Percentiles rank a stretch among this genome's conserved stretches.
Conservation (phyloP, 2,797 vertebrate genomes). For the Anguilla marmorata region DNA sequence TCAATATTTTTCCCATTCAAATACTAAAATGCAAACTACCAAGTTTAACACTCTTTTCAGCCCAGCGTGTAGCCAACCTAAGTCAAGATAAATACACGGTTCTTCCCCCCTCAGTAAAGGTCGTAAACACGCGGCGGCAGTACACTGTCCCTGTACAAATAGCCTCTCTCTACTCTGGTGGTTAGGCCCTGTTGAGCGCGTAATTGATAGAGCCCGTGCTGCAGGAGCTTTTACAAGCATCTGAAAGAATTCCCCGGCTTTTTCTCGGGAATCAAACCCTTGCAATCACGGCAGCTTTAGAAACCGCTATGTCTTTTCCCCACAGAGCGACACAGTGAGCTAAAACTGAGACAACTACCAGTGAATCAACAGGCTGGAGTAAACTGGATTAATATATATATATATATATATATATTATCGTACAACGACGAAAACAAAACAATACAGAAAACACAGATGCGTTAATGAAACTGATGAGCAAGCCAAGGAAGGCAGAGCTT, state of each 20-base stretch:
- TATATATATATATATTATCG: too few relatives aligned
- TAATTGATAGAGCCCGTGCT: neutral
- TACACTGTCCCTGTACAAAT: neutral
- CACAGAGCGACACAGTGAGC: neutral
- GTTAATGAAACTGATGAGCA: neutral
- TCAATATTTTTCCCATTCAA: too few relatives aligned
- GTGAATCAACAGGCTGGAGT: neutral
- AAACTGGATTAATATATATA: neutral
- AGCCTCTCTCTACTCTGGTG: neutral
- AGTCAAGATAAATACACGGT: neutral
- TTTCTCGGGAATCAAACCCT: neutral
- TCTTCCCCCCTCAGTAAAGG: neutral
- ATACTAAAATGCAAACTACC: neutral
- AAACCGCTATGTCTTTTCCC: neutral
- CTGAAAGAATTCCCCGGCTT: neutral
- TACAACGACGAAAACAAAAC: neutral
- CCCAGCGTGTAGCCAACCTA: neutral
- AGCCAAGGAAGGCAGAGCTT: neutral
- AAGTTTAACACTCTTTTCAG: neutral
- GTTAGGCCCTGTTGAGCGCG: neutral
- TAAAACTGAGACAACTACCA: neutral
- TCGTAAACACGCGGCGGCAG: neutral
- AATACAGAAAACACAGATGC: neutral
- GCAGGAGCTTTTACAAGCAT: neutral
- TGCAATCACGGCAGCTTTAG: neutral